Evolutionary conservation across 2,113 vertebrate species (phyloP).

Genomic region (Sula dactylatra): DNA sequence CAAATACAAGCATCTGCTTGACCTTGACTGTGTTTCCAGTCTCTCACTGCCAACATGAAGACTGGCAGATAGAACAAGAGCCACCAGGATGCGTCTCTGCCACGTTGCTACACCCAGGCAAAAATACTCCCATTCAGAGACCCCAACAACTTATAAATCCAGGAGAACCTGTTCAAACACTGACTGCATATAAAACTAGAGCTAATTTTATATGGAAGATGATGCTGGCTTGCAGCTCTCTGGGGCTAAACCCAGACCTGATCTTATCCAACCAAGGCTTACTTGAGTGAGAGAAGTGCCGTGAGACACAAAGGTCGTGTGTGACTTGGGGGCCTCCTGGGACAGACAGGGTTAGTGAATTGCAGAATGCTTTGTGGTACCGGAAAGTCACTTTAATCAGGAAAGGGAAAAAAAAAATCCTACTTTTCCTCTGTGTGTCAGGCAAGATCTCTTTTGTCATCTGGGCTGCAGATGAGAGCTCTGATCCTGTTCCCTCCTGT

Average conservation of each 20-base stretch:
- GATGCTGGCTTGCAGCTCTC: not conserved
- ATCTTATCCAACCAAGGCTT: not conserved
- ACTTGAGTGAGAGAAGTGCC: not conserved
- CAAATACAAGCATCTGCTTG: not conserved
- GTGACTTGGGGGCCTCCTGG: not conserved
- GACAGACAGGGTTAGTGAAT: not conserved
- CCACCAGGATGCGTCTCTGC: not conserved
- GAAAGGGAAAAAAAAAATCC: not conserved
- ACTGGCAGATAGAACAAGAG: not conserved
- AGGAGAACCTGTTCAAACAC: not conserved
- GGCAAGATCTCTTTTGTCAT: conserved; percentile 29
- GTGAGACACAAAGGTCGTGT: accelerated
- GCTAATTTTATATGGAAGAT: not conserved
- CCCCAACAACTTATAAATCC: not conserved
- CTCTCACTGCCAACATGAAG: not conserved
- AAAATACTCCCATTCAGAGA: not conserved
- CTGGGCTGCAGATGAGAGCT: not conserved
- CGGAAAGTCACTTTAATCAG: not conserved
- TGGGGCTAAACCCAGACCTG: not conserved
- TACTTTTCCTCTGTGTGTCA: not conserved
- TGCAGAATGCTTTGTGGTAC: not conserved
- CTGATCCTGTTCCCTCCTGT: not conserved
- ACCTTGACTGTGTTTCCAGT: not conserved
- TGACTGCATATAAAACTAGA: not conserved
- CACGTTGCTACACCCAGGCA: accelerated